These are phyloP conservation scores for Drosophila pseudoobscura DNA, from an alignment of 1,140 invertebrate species.

Conservation along the genomic window DNA sequence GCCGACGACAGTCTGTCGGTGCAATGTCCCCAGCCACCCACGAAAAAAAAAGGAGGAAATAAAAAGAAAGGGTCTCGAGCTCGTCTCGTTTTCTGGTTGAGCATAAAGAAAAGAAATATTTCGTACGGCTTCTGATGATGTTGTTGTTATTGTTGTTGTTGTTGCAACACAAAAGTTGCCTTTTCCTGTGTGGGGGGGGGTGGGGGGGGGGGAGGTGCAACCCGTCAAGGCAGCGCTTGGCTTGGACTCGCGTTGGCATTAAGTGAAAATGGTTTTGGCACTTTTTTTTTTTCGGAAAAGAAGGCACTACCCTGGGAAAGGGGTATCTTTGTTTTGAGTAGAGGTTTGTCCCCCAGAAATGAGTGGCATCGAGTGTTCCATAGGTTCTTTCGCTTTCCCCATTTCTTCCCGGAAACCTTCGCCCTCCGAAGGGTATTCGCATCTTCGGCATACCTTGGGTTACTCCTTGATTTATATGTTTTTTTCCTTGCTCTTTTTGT, in stretches of 20 bases:
- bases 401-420: too few relatives aligned
- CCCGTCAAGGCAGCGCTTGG: conserved; percentile 27
- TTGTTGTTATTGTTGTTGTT: conserved; percentile 54
- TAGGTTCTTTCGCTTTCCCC: too few relatives aligned
- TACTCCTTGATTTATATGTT: background rate
- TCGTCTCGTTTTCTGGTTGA: conserved; percentile 56
- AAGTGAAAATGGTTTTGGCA: conserved; percentile 72
- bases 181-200: conserved; percentile 54
- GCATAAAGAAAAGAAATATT: conserved; percentile 80
- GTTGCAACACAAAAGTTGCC: conserved; percentile 68
- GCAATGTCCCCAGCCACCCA: conserved; percentile 65
- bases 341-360: too few relatives aligned
- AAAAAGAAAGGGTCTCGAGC: conserved; percentile 63
- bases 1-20: conserved; percentile 38
- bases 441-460: too few relatives aligned
- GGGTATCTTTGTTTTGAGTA: too few relatives aligned
- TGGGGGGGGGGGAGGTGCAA: background rate
- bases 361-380: too few relatives aligned
- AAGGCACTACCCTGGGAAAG: background rate
- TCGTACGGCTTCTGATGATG: conserved; percentile 59
- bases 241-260: conserved; percentile 67
- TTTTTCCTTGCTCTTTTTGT: conserved; percentile 29
- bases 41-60: conserved; percentile 23
- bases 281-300: conserved; percentile 32
- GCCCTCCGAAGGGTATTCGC: too few relatives aligned